Conservation (phyloP, 1,140 invertebrate genomes). For the Tetraneura akinire region DNA sequence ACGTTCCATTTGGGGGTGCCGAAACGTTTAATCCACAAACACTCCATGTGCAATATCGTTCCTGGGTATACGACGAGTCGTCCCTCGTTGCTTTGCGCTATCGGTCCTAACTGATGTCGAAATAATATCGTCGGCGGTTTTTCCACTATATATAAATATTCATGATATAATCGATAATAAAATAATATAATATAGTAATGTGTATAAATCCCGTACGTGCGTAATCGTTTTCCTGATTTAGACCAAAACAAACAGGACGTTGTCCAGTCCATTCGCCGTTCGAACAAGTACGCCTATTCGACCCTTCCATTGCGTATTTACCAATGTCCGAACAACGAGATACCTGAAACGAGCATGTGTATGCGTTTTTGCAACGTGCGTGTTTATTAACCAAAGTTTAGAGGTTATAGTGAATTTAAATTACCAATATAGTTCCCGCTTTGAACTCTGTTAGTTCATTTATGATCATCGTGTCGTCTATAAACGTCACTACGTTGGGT, state of each 20-base stretch:
- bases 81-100: slow-evolving; percentile 83
- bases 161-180: background rate
- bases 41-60: slow-evolving; percentile 82
- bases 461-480: slow-evolving; percentile 73
- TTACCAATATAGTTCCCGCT: slow-evolving; percentile 71
- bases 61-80: slow-evolving; percentile 82
- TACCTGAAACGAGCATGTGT: slow-evolving; percentile 54
- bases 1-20: slow-evolving; percentile 82
- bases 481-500: slow-evolving; percentile 77
- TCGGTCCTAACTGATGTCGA: slow-evolving; percentile 76
- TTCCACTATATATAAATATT: slow-evolving; percentile 66
- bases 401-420: slow-evolving; percentile 42
- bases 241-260: slow-evolving; percentile 75
- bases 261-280: slow-evolving; percentile 77
- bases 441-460: slow-evolving; percentile 77
- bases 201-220: slow-evolving; percentile 67
- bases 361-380: too few species aligned
- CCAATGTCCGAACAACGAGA: slow-evolving; percentile 78
- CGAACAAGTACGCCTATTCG: slow-evolving; percentile 68
- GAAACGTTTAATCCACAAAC: slow-evolving; percentile 79
- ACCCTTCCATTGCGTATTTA: slow-evolving; percentile 67
- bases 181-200: too few species aligned
- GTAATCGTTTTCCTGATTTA: slow-evolving; percentile 84
- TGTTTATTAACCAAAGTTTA: background rate
- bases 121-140: slow-evolving; percentile 84